These are phyloP conservation scores for Rousettus leschenaultii DNA, from an alignment of 2,113 vertebrate species.

Conservation along the genomic window DNA sequence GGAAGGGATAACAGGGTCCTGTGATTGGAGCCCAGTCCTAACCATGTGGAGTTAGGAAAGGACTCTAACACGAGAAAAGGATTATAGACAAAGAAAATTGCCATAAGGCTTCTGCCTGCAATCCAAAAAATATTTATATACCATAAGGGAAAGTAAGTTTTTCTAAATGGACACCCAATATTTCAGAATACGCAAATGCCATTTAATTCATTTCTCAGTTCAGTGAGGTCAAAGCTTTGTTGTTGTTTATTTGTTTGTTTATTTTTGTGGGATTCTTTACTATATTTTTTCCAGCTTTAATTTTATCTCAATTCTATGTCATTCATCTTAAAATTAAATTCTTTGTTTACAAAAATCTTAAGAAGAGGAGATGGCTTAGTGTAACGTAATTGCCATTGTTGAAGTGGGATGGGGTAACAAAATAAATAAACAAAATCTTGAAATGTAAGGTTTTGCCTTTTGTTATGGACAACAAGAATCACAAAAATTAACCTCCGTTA, in stretches of 20 bases:
- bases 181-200: neutral
- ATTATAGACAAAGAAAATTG: neutral
- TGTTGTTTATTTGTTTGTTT: no score
- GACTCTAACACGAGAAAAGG: neutral
- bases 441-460: neutral
- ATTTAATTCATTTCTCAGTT: neutral
- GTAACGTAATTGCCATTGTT: neutral
- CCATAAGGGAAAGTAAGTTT: neutral
- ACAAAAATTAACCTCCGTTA: neutral
- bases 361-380: neutral
- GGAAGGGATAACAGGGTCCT: neutral
- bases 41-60: neutral
- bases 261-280: neutral
- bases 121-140: neutral
- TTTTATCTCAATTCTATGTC: neutral
- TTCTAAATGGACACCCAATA: neutral
- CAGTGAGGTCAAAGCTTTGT: neutral
- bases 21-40: neutral
- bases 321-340: conserved; percentile 3
- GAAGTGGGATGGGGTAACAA: neutral
- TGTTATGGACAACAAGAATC: neutral
- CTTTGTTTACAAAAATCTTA: neutral
- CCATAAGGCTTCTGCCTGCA: neutral
- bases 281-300: neutral
- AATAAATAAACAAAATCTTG: neutral